These are phyloP conservation scores for Harpagus bidentatus DNA, from an alignment of 2,113 vertebrate species.

Conservation along the genomic window DNA sequence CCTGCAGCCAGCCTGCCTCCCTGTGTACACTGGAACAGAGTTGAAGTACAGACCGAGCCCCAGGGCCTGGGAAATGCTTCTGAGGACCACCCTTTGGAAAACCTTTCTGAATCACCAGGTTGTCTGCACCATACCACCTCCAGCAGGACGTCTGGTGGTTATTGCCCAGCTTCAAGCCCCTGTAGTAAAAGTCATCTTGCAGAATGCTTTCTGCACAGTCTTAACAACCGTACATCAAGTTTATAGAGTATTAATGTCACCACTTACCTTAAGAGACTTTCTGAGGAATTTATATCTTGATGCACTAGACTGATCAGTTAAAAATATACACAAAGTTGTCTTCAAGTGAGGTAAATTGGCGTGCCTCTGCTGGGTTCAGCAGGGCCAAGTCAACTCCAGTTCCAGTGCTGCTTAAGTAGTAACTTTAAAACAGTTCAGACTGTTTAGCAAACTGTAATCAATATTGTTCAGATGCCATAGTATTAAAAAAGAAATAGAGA, in stretches of 20 bases:
- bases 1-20: background rate
- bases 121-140: background rate
- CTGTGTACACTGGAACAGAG: background rate
- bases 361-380: background rate
- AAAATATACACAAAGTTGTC: background rate
- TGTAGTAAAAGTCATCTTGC: background rate
- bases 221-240: background rate
- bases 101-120: background rate
- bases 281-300: background rate
- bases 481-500: background rate
- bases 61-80: background rate
- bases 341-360: background rate
- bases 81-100: background rate
- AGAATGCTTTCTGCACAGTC: background rate
- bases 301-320: background rate
- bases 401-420: background rate
- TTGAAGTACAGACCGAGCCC: background rate
- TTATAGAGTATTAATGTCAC: background rate
- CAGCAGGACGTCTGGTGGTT: background rate
- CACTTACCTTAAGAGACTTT: background rate
- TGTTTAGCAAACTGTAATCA: background rate
- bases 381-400: background rate
- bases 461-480: background rate
- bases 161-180: background rate
- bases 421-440: background rate